phyloP scores from a whole-genome alignment of 2,797 vertebrate species.

The Thamnophis elegans region DNA sequence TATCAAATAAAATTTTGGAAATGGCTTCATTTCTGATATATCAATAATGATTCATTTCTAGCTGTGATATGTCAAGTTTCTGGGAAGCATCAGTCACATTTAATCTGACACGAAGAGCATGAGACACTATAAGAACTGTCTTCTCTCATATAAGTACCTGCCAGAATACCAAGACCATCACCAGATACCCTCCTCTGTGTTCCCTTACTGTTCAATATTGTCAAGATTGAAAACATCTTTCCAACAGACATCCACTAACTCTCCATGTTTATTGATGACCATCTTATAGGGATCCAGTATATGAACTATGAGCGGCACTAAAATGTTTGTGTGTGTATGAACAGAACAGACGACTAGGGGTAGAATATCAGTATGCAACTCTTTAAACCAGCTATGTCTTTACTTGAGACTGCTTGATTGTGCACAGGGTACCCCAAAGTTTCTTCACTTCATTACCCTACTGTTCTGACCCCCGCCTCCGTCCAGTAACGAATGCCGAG shows the following conservation, averaged over 20 bases:
- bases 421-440: neutral
- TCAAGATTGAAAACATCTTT: neutral
- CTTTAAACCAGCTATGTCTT: neutral
- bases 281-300: neutral
- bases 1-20: neutral
- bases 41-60: neutral
- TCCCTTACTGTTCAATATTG: neutral
- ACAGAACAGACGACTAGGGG: neutral
- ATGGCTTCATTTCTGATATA: neutral
- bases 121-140: neutral
- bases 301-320: neutral
- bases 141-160: neutral
- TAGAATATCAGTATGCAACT: neutral
- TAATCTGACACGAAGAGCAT: neutral
- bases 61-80: neutral
- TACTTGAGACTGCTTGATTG: neutral
- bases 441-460: neutral
- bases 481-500: too few species aligned
- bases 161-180: neutral
- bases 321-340: neutral
- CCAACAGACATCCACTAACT: neutral
- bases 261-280: neutral
- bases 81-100: neutral
- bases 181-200: neutral
- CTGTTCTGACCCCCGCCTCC: too few species aligned